These are phyloP conservation scores for Parascotia fuliginaria DNA, from an alignment of 2,888 invertebrate genomes.

Conservation along the genomic window DNA sequence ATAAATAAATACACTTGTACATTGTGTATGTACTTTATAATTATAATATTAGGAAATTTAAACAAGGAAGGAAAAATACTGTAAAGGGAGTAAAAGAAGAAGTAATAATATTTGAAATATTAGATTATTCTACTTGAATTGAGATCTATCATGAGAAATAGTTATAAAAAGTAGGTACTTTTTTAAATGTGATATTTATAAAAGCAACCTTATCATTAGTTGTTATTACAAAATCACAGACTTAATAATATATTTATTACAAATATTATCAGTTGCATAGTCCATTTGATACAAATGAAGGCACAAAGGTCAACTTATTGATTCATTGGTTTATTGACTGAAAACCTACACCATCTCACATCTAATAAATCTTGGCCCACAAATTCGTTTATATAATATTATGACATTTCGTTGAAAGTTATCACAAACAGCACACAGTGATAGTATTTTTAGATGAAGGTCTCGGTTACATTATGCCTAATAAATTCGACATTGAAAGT, in stretches of 20 bases:
- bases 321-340: conserved; percentile 27
- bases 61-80: no score
- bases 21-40: no score
- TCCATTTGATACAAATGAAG: conserved; percentile 19
- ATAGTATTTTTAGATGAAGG: conserved; percentile 80
- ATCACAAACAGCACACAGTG: conserved; percentile 47
- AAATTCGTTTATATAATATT: conserved; percentile 29
- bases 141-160: no score
- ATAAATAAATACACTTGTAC: no score
- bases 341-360: background rate
- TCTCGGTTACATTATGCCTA: conserved; percentile 65
- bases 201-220: no score
- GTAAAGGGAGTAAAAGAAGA: no score
- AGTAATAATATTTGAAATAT: no score
- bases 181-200: no score
- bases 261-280: conserved; percentile 2
- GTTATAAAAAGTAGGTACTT: no score
- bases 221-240: no score
- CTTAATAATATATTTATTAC: background rate
- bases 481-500: conserved; percentile 64
- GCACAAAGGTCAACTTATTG: conserved; percentile 50
- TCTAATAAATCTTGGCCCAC: background rate
- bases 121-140: no score
- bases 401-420: conserved; percentile 34
- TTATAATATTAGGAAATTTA: no score